Evolutionary conservation across 1,140 invertebrate species (phyloP).

Genomic region (Bacillus rossius): DNA sequence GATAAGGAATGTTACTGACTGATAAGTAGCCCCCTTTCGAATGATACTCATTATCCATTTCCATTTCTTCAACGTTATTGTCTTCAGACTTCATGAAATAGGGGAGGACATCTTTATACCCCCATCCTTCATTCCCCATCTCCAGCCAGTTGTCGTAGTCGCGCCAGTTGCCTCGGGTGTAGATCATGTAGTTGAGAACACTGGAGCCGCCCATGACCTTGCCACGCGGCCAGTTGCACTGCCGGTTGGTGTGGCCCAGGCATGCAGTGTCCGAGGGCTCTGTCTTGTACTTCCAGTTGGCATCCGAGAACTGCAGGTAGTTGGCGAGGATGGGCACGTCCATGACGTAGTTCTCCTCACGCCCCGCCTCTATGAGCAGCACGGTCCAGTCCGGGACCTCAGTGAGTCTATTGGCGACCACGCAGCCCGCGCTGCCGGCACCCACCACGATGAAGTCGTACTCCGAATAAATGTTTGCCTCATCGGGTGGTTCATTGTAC

Average conservation of each 20-base stretch:
- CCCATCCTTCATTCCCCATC: conserved; percentile 76
- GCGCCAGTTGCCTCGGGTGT: too few species aligned
- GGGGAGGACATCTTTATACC: conserved; percentile 70
- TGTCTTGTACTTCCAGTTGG: too few species aligned
- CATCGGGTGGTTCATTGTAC: background rate
- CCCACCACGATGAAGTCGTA: conserved; percentile 33
- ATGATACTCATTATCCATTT: too few species aligned
- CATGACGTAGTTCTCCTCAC: too few species aligned
- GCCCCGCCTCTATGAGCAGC: too few species aligned
- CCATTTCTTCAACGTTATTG: too few species aligned
- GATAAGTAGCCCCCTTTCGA: too few species aligned
- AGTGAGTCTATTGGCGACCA: conserved; percentile 33
- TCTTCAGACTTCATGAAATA: conserved; percentile 81
- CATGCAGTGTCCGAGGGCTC: conserved; percentile 74
- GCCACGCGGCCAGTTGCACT: conserved; percentile 68
- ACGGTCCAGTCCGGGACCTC: too few species aligned
- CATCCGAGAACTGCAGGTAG: too few species aligned
- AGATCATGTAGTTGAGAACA: too few species aligned
- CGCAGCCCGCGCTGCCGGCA: too few species aligned
- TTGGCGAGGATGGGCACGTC: conserved; percentile 67
- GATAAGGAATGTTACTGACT: too few species aligned
- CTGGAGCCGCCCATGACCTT: conserved; percentile 50
- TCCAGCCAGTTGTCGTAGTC: conserved; percentile 74
- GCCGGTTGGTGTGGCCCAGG: conserved; percentile 62
- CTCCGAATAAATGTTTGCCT: background rate